Percentiles rank a stretch among this genome's conserved stretches.
phyloP scores from a whole-genome alignment of 2,797 vertebrate genomes.

The Crypturellus tataupa region DNA sequence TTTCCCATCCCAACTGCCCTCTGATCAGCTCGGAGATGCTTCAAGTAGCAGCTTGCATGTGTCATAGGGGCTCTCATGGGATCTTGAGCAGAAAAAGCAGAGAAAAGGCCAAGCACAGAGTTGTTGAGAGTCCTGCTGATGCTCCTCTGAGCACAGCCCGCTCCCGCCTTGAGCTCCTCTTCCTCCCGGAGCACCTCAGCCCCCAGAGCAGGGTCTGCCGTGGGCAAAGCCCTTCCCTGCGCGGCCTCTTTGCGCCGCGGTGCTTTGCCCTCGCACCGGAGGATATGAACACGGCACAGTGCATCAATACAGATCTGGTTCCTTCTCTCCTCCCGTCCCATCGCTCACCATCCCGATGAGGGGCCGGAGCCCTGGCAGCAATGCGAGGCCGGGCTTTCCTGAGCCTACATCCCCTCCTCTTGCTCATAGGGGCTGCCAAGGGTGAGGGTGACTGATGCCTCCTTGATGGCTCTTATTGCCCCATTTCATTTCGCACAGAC shows the following conservation, averaged over 20 bases:
- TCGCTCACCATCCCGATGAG: neutral
- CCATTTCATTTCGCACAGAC: neutral
- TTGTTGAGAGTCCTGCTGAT: neutral
- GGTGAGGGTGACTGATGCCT: conserved; percentile 3
- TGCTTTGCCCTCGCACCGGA: neutral
- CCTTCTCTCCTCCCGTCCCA: neutral
- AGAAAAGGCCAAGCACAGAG: neutral
- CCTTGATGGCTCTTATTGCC: conserved; percentile 3
- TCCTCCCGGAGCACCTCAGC: too few species aligned
- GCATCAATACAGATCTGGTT: fast-evolving
- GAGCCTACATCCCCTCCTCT: too few species aligned
- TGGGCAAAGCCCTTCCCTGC: too few species aligned
- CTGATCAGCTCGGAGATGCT: fast-evolving
- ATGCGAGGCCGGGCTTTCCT: too few species aligned
- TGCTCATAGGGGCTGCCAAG: too few species aligned
- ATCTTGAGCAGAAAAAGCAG: neutral
- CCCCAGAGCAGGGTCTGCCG: too few species aligned
- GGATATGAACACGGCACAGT: neutral
- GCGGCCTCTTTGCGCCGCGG: neutral
- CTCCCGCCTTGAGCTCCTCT: neutral
- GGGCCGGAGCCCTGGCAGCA: neutral
- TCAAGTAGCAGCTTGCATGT: fast-evolving
- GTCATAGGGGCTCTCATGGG: neutral
- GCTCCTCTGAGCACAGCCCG: neutral
- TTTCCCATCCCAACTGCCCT: neutral